These are phyloP conservation scores for Nothoprocta pentlandii DNA, from an alignment of 2,113 vertebrate genomes.

Conservation along the genomic window DNA sequence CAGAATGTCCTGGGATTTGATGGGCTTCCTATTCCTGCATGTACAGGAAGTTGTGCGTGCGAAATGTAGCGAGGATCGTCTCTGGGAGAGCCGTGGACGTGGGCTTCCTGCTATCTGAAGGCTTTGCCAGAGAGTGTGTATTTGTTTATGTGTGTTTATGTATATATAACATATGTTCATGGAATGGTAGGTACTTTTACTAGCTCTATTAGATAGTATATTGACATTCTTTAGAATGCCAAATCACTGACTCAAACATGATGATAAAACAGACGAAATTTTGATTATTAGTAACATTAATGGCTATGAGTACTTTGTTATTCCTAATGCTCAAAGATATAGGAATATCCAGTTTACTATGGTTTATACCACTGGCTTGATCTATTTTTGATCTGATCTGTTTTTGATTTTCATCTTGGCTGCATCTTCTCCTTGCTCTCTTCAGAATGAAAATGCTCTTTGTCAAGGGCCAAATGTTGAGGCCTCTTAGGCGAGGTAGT, in stretches of 20 bases:
- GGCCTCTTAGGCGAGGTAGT: not conserved
- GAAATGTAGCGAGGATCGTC: not conserved
- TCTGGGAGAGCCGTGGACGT: not conserved
- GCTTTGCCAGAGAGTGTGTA: not conserved
- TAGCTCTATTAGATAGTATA: not conserved
- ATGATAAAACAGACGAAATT: not conserved
- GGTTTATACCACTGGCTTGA: not conserved
- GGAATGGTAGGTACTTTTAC: not conserved
- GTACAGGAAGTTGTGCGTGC: not conserved
- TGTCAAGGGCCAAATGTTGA: not conserved
- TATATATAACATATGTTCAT: not conserved
- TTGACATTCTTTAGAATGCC: not conserved
- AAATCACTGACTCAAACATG: not conserved
- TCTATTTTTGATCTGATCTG: not conserved
- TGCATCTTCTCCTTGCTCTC: not conserved
- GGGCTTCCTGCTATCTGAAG: not conserved
- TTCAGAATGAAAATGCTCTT: not conserved
- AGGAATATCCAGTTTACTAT: not conserved
- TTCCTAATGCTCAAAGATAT: not conserved
- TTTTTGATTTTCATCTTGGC: not conserved
- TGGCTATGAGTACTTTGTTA: not conserved
- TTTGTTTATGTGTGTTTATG: not conserved
- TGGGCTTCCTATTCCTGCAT: not conserved
- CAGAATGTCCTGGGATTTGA: not conserved
- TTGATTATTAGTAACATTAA: not conserved